These are phyloP conservation scores for Catharus ustulatus DNA, from an alignment of 2,797 vertebrate species.

Conservation along the genomic window DNA sequence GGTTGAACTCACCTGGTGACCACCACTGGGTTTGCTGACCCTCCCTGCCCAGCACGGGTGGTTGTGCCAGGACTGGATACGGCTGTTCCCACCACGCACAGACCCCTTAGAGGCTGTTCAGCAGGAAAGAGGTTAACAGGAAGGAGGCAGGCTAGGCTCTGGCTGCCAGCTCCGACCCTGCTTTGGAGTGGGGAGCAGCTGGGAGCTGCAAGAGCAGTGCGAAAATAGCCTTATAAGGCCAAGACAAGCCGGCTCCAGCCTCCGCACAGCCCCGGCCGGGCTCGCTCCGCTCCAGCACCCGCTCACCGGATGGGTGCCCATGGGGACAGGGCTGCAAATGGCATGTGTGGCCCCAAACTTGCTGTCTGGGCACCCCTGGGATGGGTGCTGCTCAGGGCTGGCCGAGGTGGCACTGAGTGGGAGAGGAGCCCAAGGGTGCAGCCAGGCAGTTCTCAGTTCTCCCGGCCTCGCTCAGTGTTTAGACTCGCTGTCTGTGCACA, in stretches of 20 bases:
- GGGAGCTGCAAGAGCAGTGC: conserved; percentile 11
- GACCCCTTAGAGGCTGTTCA: not conserved
- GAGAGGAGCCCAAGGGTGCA: not conserved
- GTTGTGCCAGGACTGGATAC: not conserved
- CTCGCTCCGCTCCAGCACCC: not conserved
- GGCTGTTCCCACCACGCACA: not conserved
- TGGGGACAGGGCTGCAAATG: not conserved
- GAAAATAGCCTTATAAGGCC: conserved; percentile 71
- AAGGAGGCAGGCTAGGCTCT: not conserved
- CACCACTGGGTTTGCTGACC: not conserved
- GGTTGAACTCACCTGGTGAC: not conserved
- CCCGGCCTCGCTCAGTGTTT: conserved; percentile 4
- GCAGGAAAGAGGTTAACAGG: conserved; percentile 50
- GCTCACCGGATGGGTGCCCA: not conserved
- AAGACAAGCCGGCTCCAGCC: conserved; percentile 1
- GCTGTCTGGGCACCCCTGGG: not conserved
- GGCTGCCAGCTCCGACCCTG: conserved; percentile 43
- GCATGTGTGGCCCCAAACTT: not conserved
- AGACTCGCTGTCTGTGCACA: conserved; percentile 62
- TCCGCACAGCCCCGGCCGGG: not conserved
- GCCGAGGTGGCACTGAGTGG: not conserved
- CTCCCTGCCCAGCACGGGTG: rapidly evolving
- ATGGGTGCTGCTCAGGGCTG: not conserved
- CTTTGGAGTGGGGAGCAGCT: conserved; percentile 57
- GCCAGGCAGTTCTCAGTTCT: not conserved